Evolutionary conservation across 1,140 invertebrate genomes (phyloP), one percentile per base, ranked within the genome.

Genomic region (Heliconius melpomene): DNA sequence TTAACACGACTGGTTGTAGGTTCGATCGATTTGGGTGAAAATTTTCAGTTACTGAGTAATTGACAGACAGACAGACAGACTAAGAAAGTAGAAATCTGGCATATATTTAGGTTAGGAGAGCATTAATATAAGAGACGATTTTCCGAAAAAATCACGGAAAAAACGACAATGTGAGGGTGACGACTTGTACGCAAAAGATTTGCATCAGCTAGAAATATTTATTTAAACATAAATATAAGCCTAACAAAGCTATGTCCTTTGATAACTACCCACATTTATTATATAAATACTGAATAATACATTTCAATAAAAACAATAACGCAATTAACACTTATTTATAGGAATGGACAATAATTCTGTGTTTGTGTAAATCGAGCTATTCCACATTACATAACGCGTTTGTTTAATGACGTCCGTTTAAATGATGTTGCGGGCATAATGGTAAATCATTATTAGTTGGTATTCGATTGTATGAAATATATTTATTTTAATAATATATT

Each of bases 311-410:
- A 38, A 76, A 76, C 75, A 72, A 78, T 54, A 72, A 73, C 52
- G 36, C 77, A 73, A 78, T 72, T 73, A 57, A 78, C 71, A 78
- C 50, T 74, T 74, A 57, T 79, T 38, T 32, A 79, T 52, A 74
- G 77, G 73, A 75, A 75, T 72, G n/a, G 6, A 8, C n/a, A 29
- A 57, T 72, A 40, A 75, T 80, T 72, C 46, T 66, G 70, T 79
- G 50, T 75, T 72, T 66, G 57, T 74, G 75, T 80, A 80, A 80
- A 80, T 72, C 75, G 75, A 72, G 74, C 71, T 77, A 73, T 80
- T 80, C 77, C 54, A 71, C 54, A 73, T 80, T 60, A 77, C 79
- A 80, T 80, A 76, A 76, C 79, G 66, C 74, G 79, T 66, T 75
- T 54, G 40, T 72, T 74, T 80, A 80, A 77, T 77, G 79, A 80